Base-by-base conservation (phyloP, 2,888 invertebrate genomes). In the Polia nebulosa region DNA sequence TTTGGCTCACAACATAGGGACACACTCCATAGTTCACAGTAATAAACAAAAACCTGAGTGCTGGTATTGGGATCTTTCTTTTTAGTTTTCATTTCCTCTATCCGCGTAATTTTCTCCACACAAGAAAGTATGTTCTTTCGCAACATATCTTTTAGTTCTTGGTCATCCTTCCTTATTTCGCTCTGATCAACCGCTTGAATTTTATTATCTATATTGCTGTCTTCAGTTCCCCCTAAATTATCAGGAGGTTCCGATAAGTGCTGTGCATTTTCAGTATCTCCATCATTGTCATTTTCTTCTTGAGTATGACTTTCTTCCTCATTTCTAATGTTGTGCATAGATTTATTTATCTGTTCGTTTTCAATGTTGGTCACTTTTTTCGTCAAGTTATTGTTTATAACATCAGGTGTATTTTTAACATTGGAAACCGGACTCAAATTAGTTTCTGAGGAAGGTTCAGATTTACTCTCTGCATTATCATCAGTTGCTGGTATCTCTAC, bases 331-430 rank as follows among this genome's bases (percentile, higher is more conserved):
- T 82, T 91, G 61, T 91, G 90, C 78, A 93, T 88, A 17, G 89
- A 90, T 88, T 91, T 95, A 72, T 95, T 95, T 27, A 95, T 76
- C 69, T 95, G 95, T 80, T 95, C 95, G 85, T 95, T 95, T 85
- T 95, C 95, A 71, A 94, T 88, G 72, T 95, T 95, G 2, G 92
- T 93, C 13, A 95, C 94, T 85, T 95, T 95, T 80, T 94, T 95
- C 20, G 69, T 47, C 39, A 94, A 89, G 69, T 91, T 92, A 58
- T 87, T 93, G 68, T 85, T 92, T 8, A 85, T 77, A 11, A 83
- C 59, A 76, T 94, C 92, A 73, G 83, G 88, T 51, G 82, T 82
- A 76, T 82, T 89, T 85, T 89, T 92, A 39, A 86, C 81, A 73
- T 86, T 89, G 49, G 78, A 80, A 65, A 90, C 90, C 64, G 85